Evolutionary conservation across 2,797 vertebrate species (phyloP).

Genomic region (Eurystomus glaucurus): DNA sequence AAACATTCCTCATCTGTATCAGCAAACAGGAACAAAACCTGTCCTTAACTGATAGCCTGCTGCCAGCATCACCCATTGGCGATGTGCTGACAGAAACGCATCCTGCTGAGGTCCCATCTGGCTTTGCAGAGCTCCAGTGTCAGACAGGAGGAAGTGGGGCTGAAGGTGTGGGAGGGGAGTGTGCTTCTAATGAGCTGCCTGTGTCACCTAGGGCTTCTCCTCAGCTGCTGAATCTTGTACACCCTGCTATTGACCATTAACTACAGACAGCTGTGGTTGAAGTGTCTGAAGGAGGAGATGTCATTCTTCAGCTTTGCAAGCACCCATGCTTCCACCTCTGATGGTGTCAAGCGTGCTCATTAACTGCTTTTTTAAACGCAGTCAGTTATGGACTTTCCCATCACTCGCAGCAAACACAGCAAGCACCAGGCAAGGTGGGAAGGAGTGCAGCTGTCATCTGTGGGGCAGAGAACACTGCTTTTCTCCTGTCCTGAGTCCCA

Average conservation of each 20-base stretch:
- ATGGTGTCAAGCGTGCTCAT: neutral
- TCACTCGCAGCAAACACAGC: neutral
- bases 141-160: neutral
- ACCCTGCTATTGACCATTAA: neutral
- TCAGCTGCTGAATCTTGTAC: neutral
- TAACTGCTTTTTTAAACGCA: neutral
- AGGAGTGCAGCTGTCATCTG: neutral
- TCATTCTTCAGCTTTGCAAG: neutral
- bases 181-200: neutral
- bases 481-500: neutral
- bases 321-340: neutral
- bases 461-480: neutral
- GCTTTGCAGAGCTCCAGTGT: neutral
- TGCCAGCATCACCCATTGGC: neutral
- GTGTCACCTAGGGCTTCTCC: neutral
- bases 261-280: accelerated
- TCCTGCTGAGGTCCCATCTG: neutral
- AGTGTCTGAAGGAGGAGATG: neutral
- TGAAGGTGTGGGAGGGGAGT: neutral
- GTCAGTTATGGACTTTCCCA: neutral
- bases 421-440: neutral
- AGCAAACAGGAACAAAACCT: neutral
- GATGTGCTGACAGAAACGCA: accelerated
- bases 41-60: neutral
- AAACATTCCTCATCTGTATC: neutral